Percentiles rank a stretch among this genome's conserved stretches.
These are phyloP conservation scores for Cydia fagiglandana DNA, from an alignment of 1,140 invertebrate genomes.

Conservation along the genomic window DNA sequence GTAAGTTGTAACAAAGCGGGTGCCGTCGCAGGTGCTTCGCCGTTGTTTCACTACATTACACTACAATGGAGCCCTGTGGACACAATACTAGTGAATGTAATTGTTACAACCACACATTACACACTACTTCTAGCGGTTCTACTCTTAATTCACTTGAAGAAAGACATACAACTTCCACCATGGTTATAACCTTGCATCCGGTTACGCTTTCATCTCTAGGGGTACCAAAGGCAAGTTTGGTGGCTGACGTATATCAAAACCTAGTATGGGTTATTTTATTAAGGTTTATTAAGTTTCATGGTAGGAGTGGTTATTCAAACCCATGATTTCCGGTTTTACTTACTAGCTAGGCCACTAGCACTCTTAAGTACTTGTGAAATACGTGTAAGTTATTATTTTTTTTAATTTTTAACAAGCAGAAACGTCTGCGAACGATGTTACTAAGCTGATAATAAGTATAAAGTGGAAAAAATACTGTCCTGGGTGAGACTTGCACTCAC, in stretches of 20 bases:
- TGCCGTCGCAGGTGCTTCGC: conserved; percentile 23
- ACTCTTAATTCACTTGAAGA: neutral
- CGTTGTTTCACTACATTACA: conserved; percentile 38
- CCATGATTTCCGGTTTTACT: too few species aligned
- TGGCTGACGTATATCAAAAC: neutral
- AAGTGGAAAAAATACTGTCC: too few species aligned
- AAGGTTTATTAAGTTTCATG: too few species aligned
- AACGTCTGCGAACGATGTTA: too few species aligned
- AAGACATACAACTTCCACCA: conserved; percentile 36
- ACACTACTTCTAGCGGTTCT: neutral
- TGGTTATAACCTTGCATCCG: conserved; percentile 34
- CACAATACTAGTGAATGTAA: conserved; percentile 34
- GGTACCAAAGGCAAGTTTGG: neutral
- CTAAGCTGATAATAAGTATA: too few species aligned
- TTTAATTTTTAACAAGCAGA: too few species aligned
- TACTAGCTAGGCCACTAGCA: too few species aligned
- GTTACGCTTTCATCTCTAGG: conserved; percentile 13
- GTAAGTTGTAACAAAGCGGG: conserved; percentile 19
- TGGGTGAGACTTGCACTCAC: too few species aligned
- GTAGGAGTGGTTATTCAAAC: too few species aligned
- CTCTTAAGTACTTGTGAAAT: too few species aligned
- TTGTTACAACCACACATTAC: conserved; percentile 13
- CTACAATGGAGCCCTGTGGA: conserved; percentile 37
- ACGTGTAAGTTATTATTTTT: too few species aligned
- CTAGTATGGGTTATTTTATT: too few species aligned